A percentile compares a stretch with the other conserved stretches of the same genome.
These are phyloP conservation scores for Erpornis zantholeuca DNA, from an alignment of 2,113 vertebrate genomes.

Conservation along the genomic window DNA sequence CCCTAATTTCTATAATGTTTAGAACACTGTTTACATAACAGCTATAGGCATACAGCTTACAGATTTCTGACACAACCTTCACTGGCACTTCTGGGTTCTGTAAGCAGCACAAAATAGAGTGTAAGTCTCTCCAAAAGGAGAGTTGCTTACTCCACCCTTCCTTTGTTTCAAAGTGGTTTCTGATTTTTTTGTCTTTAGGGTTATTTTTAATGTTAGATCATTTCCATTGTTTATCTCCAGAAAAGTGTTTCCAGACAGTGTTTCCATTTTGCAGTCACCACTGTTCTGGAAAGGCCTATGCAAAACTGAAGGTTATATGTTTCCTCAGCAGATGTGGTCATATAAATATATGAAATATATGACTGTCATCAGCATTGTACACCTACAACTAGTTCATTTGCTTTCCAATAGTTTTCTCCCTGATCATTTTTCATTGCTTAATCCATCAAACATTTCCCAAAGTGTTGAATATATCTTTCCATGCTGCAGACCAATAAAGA, in stretches of 20 bases:
- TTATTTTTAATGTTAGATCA: conserved; percentile 43
- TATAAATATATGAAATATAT: neutral
- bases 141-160: conserved; percentile 35
- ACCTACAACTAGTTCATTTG: neutral
- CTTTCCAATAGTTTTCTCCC: neutral
- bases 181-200: conserved; percentile 9
- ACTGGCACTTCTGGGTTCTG: neutral
- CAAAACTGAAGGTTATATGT: neutral
- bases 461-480: neutral
- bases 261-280: neutral
- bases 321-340: neutral
- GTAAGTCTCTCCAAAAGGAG: neutral
- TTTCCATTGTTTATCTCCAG: conserved; percentile 49
- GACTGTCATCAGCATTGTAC: neutral
- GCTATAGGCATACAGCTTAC: neutral
- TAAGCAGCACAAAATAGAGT: neutral
- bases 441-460: neutral
- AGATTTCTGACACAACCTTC: neutral
- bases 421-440: neutral
- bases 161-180: conserved; percentile 14
- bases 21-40: neutral
- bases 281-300: neutral
- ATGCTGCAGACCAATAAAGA: neutral
- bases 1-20: neutral
- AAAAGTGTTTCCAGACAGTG: conserved; percentile 11